Base-by-base conservation (phyloP, 2,888 invertebrate species). In the Drosophila affinis region DNA sequence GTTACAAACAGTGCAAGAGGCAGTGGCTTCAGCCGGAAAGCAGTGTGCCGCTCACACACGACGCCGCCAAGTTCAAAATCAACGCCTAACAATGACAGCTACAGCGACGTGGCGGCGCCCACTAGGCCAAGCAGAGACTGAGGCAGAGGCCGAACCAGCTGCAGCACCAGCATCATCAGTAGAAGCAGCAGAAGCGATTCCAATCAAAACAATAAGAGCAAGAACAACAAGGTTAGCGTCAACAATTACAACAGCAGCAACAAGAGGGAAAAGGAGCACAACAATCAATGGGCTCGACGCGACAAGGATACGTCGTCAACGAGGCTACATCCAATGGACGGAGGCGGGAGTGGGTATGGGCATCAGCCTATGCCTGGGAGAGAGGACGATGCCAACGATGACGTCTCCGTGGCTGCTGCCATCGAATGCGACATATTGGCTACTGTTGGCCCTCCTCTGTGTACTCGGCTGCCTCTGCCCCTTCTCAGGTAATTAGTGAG, bases 1-100 rank as follows among this genome's bases (percentile, higher is more conserved):
- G 18, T 9, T 46, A 46, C 29, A 29, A 62, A 47, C 48, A 48
- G 53, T 17, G 61, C 45, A 49, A 58, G 45, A 46, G 52, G 67
- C n/a, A 14, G 49, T 18, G 17, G 21, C 6, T 45, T 54, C 17
- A 53, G 56, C 27, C 44, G 39, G 44, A 44, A 49, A 60, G 24
- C 51, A 53, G 49, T 34, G 17, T 27, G 47, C 29, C 24, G 49
- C 58, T 10, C 34, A 14, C 53, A 53, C 34, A 53, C 61, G 67
- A 72, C 56, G 64, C 54, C 68, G 75, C 75, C 87, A 82, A 82
- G 81, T 87, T 87, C 87, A 82, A 87, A 87, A 82, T 87, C 87
- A 82, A 73, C 82, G 87, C 85, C 79, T 82, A 82, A 87, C 85
- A 82, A 82, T 82, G 82, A 82, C 87, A 87, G 72, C 71, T 62